Evolutionary conservation across 1,140 invertebrate genomes (phyloP).

Genomic region (Chymomyza costata): DNA sequence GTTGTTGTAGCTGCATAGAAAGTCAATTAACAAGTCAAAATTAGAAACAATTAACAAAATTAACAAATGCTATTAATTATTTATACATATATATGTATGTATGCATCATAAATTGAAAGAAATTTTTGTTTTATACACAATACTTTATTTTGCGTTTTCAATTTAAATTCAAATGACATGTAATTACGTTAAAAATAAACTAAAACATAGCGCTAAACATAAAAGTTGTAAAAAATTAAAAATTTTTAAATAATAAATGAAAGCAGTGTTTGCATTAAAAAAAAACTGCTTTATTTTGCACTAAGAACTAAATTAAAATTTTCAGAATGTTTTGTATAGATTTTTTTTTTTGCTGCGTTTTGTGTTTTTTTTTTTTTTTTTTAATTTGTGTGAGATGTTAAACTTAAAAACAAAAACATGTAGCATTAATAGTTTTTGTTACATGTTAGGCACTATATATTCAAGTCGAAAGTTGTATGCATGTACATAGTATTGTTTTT

Average conservation of each 20-base stretch:
- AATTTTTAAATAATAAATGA: slow-evolving; percentile 39
- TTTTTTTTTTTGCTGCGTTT: slow-evolving; percentile 14
- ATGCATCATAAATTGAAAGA: background rate
- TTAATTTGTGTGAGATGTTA: too few relatives aligned
- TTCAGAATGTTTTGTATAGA: slow-evolving; percentile 15
- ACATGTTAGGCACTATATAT: too few relatives aligned
- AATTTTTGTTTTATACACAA: slow-evolving; percentile 53
- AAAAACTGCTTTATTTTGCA: slow-evolving; percentile 18
- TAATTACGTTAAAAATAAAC: slow-evolving; percentile 59
- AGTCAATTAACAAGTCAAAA: background rate
- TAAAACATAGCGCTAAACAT: slow-evolving; percentile 63
- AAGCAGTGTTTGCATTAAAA: too few relatives aligned
- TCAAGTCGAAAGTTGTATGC: slow-evolving; percentile 14
- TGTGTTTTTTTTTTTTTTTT: slow-evolving; percentile 9
- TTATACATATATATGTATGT: slow-evolving; percentile 7
- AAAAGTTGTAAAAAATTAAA: slow-evolving; percentile 58
- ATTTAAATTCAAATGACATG: slow-evolving; percentile 50
- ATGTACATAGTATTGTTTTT: slow-evolving; percentile 29
- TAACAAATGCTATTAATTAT: too few relatives aligned
- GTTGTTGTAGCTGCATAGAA: too few relatives aligned
- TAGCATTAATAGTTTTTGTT: too few relatives aligned
- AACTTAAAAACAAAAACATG: slow-evolving; percentile 11
- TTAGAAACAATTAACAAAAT: slow-evolving; percentile 3
- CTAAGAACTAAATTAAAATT: slow-evolving; percentile 21
- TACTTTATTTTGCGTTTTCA: slow-evolving; percentile 55